Evolutionary conservation across 2,797 vertebrate species (phyloP).

Genomic region (Macroramphosus scolopax): DNA sequence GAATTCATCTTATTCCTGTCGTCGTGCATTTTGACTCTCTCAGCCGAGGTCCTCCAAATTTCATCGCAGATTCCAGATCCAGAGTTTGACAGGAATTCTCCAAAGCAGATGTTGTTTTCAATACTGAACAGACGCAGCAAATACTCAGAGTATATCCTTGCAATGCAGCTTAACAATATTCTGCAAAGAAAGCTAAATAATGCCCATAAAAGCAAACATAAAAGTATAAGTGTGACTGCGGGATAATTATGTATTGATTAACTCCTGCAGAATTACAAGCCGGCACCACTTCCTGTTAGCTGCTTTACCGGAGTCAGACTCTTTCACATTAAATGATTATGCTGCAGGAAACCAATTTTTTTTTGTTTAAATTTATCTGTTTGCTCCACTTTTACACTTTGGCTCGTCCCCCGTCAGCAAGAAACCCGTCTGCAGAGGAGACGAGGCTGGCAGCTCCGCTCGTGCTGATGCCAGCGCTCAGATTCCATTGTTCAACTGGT

Average conservation of each 20-base stretch:
- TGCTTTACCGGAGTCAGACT: too few species aligned
- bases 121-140: constrained; percentile 34
- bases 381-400: constrained; percentile 45
- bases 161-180: constrained; percentile 26
- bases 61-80: constrained; percentile 24
- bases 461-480: constrained; percentile 19
- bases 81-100: constrained; percentile 39
- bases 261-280: too few species aligned
- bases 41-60: constrained; percentile 19
- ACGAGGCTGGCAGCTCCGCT: constrained; percentile 28
- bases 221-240: constrained; percentile 19
- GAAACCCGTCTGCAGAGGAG: constrained; percentile 21
- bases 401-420: constrained; percentile 36
- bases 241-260: too few species aligned
- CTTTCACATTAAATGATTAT: too few species aligned
- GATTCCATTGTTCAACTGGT: constrained; percentile 49
- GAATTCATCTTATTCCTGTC: constrained; percentile 10
- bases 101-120: constrained; percentile 64
- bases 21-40: constrained; percentile 8
- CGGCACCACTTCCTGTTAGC: too few species aligned
- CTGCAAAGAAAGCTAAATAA: constrained; percentile 15
- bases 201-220: constrained; percentile 16
- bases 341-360: constrained; percentile 14
- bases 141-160: too few species aligned
- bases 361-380: constrained; percentile 44